Evolutionary conservation across 1,140 invertebrate species (phyloP).

Genomic region (Ridgeia piscesae): DNA sequence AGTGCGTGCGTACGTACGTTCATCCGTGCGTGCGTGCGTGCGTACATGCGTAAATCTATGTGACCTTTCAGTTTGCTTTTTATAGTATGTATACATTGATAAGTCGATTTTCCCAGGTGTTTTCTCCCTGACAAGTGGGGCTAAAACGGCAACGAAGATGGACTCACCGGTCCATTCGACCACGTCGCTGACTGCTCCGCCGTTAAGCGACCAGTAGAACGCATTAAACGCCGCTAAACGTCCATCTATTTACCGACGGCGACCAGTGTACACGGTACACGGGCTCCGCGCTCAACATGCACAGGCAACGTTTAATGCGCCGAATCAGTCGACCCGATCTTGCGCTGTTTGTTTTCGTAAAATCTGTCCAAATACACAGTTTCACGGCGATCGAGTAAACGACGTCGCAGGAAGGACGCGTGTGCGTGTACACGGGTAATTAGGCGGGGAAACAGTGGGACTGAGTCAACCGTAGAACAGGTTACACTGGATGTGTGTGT

Average conservation of each 20-base stretch:
- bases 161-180: background rate
- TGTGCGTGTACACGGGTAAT: background rate
- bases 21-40: no score
- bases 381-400: background rate
- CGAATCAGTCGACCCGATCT: background rate
- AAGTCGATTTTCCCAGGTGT: background rate
- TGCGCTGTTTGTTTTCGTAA: background rate
- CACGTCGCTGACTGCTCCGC: background rate
- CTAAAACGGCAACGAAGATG: background rate
- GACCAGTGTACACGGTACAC: background rate
- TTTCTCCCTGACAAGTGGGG: background rate
- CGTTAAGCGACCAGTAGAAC: background rate
- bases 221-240: background rate
- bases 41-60: no score
- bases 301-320: background rate
- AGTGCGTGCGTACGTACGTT: no score
- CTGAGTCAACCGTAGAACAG: background rate
- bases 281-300: background rate
- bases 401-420: background rate
- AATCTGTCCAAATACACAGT: background rate
- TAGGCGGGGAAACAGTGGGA: background rate
- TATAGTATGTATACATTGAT: no score
- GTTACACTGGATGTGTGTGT: background rate
- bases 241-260: background rate
- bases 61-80: no score